Base-by-base conservation (phyloP, 2,888 invertebrate species). In the Clistopyga incitator region DNA sequence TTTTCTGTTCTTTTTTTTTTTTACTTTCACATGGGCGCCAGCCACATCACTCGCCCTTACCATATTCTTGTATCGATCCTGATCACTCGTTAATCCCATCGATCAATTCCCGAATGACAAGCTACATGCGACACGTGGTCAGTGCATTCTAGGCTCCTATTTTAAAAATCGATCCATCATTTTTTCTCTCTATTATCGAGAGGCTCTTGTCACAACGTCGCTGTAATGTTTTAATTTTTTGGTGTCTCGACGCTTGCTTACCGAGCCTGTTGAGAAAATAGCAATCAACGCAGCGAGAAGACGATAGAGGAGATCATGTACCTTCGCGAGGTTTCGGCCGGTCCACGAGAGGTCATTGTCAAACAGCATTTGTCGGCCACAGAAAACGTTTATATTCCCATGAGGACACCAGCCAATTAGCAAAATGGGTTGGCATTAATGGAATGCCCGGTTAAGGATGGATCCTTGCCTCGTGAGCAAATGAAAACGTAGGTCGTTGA, bases 381-480 rank as follows among this genome's bases (percentile, higher is more conserved):
- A 8, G n/a, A 77, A 56, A 81, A 67, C 81, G 79, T 82, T 86
- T 77, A 82, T 86, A 85, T 85, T 83, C 85, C 86, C 85, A 77
- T 77, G 83, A 80, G 84, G 79, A 84, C 85, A 84, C 85, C 83
- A 83, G 81, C 87, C 85, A 87, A 86, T 87, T 87, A 87, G 84
- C 83, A 74, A 86, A 87, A 87, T 86, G 85, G 83, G 84, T 76
- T 85, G 87, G 87, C 82, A 86, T 85, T 80, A 86, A 86, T 85
- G 84, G 84, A 83, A 86, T 84, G 83, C 82, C 70, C 78, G 54
- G 82, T 81, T 61, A 79, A 86, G 84, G 85, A 86, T 78, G 81
- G 70, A 84, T 78, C 85, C 77, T 82, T 76, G 79, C 81, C 75
- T 76, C 18, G 75, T 29, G 64, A 71, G 79, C 82, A 84, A 84